These are phyloP conservation scores for Trichonephila inaurata DNA, from an alignment of 1,140 invertebrate species.

Conservation along the genomic window DNA sequence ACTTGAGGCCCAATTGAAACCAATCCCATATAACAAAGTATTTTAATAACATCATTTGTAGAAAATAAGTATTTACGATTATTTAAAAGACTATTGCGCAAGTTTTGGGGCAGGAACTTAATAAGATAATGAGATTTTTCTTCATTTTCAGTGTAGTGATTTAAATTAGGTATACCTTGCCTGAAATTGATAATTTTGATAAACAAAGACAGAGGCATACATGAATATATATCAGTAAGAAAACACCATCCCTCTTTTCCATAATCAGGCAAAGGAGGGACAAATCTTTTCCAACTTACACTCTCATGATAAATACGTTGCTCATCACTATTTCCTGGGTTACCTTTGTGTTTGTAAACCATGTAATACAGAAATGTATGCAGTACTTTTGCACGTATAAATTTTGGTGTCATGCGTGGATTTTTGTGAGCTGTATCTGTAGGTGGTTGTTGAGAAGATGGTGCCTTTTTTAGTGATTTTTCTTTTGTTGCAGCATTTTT, in stretches of 20 bases:
- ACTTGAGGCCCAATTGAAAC: slow-evolving; percentile 87
- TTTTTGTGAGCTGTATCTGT: background rate
- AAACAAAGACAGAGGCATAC: slow-evolving; percentile 88
- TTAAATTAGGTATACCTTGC: slow-evolving; percentile 84
- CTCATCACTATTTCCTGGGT: slow-evolving; percentile 79
- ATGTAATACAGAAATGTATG: slow-evolving; percentile 88
- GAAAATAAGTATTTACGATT: slow-evolving; percentile 85
- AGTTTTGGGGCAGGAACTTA: slow-evolving; percentile 81
- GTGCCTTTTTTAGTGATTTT: background rate
- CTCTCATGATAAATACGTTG: slow-evolving; percentile 80
- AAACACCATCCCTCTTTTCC: slow-evolving; percentile 85
- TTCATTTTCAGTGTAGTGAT: slow-evolving; percentile 86
- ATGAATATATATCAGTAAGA: slow-evolving; percentile 86
- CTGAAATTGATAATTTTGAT: slow-evolving; percentile 85
- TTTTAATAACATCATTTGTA: slow-evolving; percentile 83
- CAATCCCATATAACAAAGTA: slow-evolving; percentile 86
- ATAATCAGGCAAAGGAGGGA: slow-evolving; percentile 84
- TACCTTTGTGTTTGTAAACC: slow-evolving; percentile 82
- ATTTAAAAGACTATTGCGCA: slow-evolving; percentile 83
- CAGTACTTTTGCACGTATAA: slow-evolving; percentile 85
- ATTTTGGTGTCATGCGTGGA: slow-evolving; percentile 83
- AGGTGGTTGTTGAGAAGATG: background rate
- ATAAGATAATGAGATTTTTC: slow-evolving; percentile 86
- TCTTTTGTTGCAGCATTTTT: background rate
- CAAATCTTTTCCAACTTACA: slow-evolving; percentile 87